Evolutionary conservation across 2,888 invertebrate genomes (phyloP).

Genomic region (Coenonympha arcania): DNA sequence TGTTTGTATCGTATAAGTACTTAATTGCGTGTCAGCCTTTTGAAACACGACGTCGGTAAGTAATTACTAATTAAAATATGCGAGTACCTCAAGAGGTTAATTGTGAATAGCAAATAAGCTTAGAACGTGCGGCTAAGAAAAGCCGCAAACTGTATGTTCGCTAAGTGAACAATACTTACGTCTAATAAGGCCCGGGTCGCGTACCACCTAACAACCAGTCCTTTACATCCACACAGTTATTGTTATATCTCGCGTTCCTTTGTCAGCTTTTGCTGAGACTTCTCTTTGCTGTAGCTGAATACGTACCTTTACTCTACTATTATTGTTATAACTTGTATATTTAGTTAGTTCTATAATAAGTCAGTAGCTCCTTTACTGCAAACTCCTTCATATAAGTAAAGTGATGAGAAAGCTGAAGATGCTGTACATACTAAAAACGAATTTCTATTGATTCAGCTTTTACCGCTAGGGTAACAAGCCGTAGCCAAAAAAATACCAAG

Average conservation of each 20-base stretch:
- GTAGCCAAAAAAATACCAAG: too few relatives aligned
- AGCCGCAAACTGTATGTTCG: constrained; percentile 44
- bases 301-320: neutral
- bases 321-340: too few relatives aligned
- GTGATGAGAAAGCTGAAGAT: too few relatives aligned
- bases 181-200: constrained; percentile 40
- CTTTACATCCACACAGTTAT: constrained; percentile 17
- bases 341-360: too few relatives aligned
- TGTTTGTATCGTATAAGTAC: too few relatives aligned
- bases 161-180: constrained; percentile 44
- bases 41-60: neutral
- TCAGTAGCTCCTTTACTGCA: too few relatives aligned
- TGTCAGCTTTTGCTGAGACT: constrained; percentile 13
- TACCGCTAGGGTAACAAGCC: too few relatives aligned
- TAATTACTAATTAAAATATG: neutral
- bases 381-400: too few relatives aligned
- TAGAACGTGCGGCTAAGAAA: constrained; percentile 46
- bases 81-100: constrained; percentile 37
- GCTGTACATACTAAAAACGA: too few relatives aligned
- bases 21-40: too few relatives aligned
- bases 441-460: too few relatives aligned
- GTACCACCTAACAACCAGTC: constrained; percentile 16
- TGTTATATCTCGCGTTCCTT: constrained; percentile 16
- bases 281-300: neutral
- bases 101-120: constrained; percentile 47